These are phyloP conservation scores for Macaria notata DNA, from an alignment of 2,888 invertebrate species.

Conservation along the genomic window DNA sequence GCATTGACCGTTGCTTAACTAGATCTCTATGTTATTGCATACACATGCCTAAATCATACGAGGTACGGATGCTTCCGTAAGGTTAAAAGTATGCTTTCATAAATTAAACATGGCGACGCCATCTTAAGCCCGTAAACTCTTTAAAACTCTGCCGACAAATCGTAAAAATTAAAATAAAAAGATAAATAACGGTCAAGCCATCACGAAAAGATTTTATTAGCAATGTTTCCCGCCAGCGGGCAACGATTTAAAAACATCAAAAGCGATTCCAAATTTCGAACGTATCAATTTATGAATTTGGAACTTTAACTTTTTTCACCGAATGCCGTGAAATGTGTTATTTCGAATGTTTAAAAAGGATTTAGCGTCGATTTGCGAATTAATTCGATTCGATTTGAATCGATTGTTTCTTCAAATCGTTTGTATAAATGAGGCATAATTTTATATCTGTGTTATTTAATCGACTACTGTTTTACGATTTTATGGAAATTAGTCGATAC, in stretches of 20 bases:
- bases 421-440: constrained; percentile 43
- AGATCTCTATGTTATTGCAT: too few species aligned
- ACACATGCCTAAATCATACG: too few species aligned
- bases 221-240: constrained; percentile 23
- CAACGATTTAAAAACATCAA: constrained; percentile 34
- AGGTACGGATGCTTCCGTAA: too few species aligned
- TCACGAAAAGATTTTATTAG: constrained; percentile 3
- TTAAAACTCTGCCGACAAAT: constrained; percentile 4
- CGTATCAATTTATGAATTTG: constrained; percentile 58
- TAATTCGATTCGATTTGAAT: constrained; percentile 17
- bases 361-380: constrained; percentile 27
- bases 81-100: too few species aligned
- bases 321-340: constrained; percentile 43
- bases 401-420: constrained; percentile 45
- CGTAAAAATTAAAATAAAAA: constrained; percentile 7
- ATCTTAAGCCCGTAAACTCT: not conserved
- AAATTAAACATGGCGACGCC: not conserved
- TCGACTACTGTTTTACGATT: constrained; percentile 53
- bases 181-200: not conserved
- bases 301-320: constrained; percentile 41
- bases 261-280: constrained; percentile 61
- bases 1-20: too few species aligned
- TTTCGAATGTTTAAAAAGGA: constrained; percentile 29
- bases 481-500: constrained; percentile 33
- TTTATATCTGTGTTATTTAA: constrained; percentile 43